These are phyloP conservation scores for Halcyon chelicuti DNA, from an alignment of 2,797 vertebrate species.

Conservation along the genomic window DNA sequence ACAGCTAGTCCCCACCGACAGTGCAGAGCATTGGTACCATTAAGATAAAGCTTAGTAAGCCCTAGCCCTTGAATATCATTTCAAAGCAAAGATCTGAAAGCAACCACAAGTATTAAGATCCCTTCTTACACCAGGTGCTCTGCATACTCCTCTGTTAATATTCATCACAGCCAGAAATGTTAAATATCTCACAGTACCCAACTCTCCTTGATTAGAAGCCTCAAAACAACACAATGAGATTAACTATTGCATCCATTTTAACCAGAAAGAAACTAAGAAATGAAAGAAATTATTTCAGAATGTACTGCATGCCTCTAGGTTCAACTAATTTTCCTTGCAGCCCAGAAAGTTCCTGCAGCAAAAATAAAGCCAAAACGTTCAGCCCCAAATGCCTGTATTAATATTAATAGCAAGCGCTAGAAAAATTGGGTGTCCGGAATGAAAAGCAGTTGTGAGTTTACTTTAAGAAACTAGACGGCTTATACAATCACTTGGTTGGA, in stretches of 20 bases:
- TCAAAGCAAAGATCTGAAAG: constrained; percentile 12
- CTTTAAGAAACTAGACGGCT: not conserved
- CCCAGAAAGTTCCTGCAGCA: not conserved
- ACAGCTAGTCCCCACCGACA: not conserved
- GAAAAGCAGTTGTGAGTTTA: not conserved
- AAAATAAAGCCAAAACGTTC: not conserved
- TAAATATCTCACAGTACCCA: not conserved
- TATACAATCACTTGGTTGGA: not conserved
- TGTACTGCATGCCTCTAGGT: not conserved
- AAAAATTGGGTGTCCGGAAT: not conserved
- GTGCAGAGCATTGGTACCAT: not conserved
- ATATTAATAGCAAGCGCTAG: not conserved
- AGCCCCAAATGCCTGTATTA: not conserved
- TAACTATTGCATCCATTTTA: not conserved
- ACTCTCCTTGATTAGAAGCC: not conserved
- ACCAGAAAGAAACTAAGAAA: not conserved
- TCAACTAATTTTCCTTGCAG: not conserved
- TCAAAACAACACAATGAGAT: not conserved
- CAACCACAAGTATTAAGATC: not conserved
- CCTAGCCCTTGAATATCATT: not conserved
- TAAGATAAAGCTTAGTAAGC: not conserved
- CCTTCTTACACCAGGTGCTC: not conserved
- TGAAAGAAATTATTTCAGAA: not conserved
- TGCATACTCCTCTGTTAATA: not conserved
- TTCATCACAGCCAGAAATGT: not conserved